Base-by-base conservation (phyloP, 2,888 invertebrate species). In the Drosophila colorata region DNA sequence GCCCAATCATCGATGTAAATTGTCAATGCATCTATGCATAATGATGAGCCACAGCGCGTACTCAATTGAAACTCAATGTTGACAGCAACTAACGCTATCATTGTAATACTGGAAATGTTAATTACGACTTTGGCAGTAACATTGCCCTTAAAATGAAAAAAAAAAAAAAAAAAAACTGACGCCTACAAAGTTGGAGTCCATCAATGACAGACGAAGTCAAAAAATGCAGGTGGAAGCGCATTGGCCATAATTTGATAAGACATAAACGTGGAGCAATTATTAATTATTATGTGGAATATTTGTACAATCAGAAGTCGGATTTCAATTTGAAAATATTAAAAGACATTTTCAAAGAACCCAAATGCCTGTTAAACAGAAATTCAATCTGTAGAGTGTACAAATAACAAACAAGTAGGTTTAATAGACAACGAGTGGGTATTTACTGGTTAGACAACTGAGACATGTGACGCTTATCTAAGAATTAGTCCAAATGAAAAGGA, bases 81-180 rank as follows among this genome's bases (percentile, higher is more conserved):
- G 57, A 23, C 49, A 33, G 52, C 59, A 16, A 14, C 28, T 13
- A 35, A 18, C 8, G 9, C 7, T 18, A 44, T 57, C 67, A 78
- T 65, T 81, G 79, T 79, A 81, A 85, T 60, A 38, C 23, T 67
- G 14, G 49, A 72, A 56, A 44, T 77, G 61, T 63, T 59, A 46
- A 78, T 63, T 61, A 64, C 56, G 28, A 57, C 70, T 63, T 66
- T 84, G 87, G 48, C 82, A 87, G 87, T 87, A 88, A 88, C 85
- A 85, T 88, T 85, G 87, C 76, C 88, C 78, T 87, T 88, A 76
- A 66, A 49, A 52, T 14, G 1, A 16, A 16, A 14, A 16, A 4
- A 13, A 57, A 53, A 16, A 40, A 47, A 79, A 49, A 57, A 53
- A 16, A 40, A 47, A 79, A 49, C 28, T 23, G 18, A 41, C 16